These are phyloP conservation scores for Ophonus ardosiacus DNA, from an alignment of 2,888 invertebrate species.

Conservation along the genomic window DNA sequence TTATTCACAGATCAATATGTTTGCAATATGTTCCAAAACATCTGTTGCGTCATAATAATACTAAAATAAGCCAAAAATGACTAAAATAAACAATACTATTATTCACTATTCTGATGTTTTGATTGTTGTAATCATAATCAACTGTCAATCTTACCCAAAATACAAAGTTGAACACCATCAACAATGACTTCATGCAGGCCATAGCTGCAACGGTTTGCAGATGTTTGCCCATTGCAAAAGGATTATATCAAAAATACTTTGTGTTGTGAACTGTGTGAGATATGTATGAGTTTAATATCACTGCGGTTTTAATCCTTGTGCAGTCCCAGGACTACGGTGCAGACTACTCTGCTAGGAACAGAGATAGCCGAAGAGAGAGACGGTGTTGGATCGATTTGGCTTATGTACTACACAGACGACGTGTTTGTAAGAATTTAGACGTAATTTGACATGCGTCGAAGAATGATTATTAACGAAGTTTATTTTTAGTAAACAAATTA, in stretches of 20 bases:
- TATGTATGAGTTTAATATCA: conserved; percentile 28
- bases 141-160: conserved; percentile 84
- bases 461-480: background rate
- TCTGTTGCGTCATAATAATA: conserved; percentile 36
- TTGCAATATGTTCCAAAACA: conserved; percentile 8
- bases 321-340: conserved; percentile 21
- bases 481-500: conserved; percentile 25
- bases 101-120: background rate
- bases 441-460: conserved; percentile 39
- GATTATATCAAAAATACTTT: conserved; percentile 53
- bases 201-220: conserved; percentile 86
- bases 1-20: conserved; percentile 38
- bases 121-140: conserved; percentile 65
- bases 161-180: conserved; percentile 88
- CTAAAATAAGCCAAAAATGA: background rate
- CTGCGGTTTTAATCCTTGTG: conserved; percentile 23
- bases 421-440: conserved; percentile 5
- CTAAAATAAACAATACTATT: no score
- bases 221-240: conserved; percentile 80
- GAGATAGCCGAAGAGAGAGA: conserved; percentile 11
- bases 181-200: conserved; percentile 86
- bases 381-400: conserved; percentile 24
- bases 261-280: conserved; percentile 26
- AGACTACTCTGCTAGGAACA: background rate
- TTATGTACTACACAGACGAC: background rate